Evolutionary conservation across 2,797 vertebrate species (phyloP).

Genomic region (Sylvilagus floridanus): DNA sequence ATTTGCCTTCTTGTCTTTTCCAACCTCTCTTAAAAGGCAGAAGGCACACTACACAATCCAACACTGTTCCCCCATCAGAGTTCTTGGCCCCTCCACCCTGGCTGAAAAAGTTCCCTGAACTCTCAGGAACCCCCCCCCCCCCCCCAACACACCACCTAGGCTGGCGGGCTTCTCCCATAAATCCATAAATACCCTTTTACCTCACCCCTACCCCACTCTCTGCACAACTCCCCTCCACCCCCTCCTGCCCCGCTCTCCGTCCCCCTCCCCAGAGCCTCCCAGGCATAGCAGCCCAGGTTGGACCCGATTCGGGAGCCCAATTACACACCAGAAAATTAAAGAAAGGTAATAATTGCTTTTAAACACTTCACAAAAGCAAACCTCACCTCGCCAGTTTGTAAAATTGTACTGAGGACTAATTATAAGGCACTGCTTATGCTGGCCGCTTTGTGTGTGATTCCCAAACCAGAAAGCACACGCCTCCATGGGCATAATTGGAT

Average conservation of each 20-base stretch:
- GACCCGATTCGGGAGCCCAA: conserved; percentile 82
- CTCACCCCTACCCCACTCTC: neutral
- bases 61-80: conserved; percentile 69
- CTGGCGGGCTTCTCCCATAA: conserved; percentile 68
- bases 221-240: too few relatives aligned
- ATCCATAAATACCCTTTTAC: conserved; percentile 75
- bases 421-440: conserved; percentile 83
- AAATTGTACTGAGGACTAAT: conserved; percentile 87
- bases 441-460: conserved; percentile 87
- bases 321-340: conserved; percentile 86
- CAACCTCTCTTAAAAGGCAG: conserved; percentile 70
- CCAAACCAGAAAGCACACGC: conserved; percentile 86
- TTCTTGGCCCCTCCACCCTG: conserved; percentile 67
- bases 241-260: too few relatives aligned
- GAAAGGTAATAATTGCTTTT: conserved; percentile 90
- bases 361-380: conserved; percentile 87
- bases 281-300: conserved; percentile 65
- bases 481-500: conserved; percentile 89
- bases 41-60: conserved; percentile 54
- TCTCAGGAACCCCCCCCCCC: conserved; percentile 57
- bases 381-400: conserved; percentile 88
- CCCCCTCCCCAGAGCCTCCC: neutral
- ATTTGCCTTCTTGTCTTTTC: rapidly evolving
- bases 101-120: conserved; percentile 76
- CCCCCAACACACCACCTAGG: neutral